Percentiles rank a stretch among this genome's conserved stretches.
Conservation (phyloP, 2,888 invertebrate species). For the Mimas tiliae region DNA sequence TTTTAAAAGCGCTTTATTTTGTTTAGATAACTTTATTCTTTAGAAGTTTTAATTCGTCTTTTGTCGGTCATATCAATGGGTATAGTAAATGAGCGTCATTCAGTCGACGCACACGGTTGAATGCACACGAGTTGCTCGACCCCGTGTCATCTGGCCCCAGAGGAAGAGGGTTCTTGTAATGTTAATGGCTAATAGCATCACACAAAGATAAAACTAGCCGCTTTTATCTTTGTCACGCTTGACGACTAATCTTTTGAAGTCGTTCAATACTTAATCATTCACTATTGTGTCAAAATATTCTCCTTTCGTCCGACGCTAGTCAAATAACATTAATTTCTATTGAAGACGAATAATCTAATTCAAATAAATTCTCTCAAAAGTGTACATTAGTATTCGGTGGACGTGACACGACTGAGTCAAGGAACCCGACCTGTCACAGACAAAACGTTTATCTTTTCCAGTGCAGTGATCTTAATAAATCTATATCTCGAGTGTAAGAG, state of each 20-base stretch:
- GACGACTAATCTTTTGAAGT: conserved; percentile 51
- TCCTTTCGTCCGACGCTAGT: conserved; percentile 35
- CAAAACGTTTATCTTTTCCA: conserved; percentile 59
- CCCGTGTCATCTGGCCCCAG: conserved; percentile 68
- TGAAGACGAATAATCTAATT: conserved; percentile 48
- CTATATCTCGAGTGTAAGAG: conserved; percentile 60
- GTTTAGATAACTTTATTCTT: conserved; percentile 14
- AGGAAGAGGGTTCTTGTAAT: conserved; percentile 74
- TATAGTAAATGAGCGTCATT: conserved; percentile 45
- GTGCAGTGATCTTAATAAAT: conserved; percentile 61
- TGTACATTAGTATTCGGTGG: conserved; percentile 56
- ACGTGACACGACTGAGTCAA: conserved; percentile 45
- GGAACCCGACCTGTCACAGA: conserved; percentile 57
- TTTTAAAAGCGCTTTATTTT: conserved; percentile 14
- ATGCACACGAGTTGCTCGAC: conserved; percentile 74
- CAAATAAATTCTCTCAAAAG: conserved; percentile 46
- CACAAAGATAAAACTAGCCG: conserved; percentile 59
- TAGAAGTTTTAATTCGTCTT: conserved; percentile 20
- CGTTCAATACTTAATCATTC: conserved; percentile 36
- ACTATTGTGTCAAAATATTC: conserved; percentile 36
- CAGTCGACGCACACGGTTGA: conserved; percentile 54
- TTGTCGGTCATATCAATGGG: conserved; percentile 14
- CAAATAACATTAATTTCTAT: conserved; percentile 46
- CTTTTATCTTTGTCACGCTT: conserved; percentile 75
- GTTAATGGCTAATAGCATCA: conserved; percentile 63